Percentiles rank a stretch among this genome's conserved stretches.
These are phyloP conservation scores for Mizuhopecten yessoensis DNA, from an alignment of 1,140 invertebrate species.

Conservation along the genomic window DNA sequence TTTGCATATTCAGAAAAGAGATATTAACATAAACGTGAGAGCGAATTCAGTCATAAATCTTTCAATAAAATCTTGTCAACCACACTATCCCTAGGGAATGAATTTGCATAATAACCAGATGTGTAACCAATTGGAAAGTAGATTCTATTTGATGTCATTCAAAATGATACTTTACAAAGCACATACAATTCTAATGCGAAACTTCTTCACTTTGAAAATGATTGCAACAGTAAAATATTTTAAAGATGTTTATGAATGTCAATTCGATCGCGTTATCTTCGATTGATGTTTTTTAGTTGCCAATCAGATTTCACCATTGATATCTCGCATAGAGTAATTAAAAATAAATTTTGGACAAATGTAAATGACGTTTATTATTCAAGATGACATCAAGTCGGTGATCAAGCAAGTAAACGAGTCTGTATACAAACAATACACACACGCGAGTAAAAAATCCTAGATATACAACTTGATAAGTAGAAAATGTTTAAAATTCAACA, in stretches of 20 bases:
- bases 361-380: no score
- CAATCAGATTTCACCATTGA: not conserved
- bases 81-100: not conserved
- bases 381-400: no score
- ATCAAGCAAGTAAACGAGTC: no score
- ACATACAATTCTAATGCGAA: not conserved
- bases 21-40: conserved; percentile 16
- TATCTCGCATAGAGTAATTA: no score
- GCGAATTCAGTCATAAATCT: not conserved
- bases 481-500: no score
- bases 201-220: not conserved
- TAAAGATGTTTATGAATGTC: not conserved
- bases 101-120: not conserved
- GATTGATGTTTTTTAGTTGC: not conserved
- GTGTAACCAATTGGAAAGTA: not conserved
- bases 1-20: not conserved
- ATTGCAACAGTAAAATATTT: not conserved
- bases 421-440: no score
- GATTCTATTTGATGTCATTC: not conserved
- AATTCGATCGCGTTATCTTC: not conserved
- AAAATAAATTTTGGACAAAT: no score
- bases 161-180: not conserved
- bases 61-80: not conserved
- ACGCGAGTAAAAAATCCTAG: no score
- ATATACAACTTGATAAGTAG: no score